phyloP scores from a whole-genome alignment of 2,888 invertebrate genomes.

The Acholoe squamosa region DNA sequence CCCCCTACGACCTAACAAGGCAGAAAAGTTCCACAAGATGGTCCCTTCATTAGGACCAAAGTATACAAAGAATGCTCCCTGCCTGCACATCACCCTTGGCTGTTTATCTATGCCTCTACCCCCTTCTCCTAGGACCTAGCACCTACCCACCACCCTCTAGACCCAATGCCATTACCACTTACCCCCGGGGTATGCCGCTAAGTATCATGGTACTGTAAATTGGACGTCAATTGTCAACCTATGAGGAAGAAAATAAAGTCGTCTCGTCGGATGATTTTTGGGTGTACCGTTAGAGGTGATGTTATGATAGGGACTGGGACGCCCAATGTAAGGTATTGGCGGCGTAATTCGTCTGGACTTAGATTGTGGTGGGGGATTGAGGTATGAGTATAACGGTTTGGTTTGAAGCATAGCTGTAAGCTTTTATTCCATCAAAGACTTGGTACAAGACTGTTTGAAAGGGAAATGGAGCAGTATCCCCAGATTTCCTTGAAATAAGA shows the following conservation, averaged over 20 bases:
- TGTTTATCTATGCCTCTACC: neutral
- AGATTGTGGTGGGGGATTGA: no score
- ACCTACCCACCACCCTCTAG: neutral
- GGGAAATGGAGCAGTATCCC: no score
- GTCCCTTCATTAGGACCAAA: neutral
- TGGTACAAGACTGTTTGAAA: no score
- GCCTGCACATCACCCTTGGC: neutral
- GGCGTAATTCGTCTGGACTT: no score
- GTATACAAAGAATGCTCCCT: neutral
- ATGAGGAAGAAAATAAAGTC: neutral
- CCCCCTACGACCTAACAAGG: constrained; percentile 2
- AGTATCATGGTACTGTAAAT: neutral
- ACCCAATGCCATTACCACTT: neutral
- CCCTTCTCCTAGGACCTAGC: neutral
- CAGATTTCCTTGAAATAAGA: no score
- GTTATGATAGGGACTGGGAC: neutral
- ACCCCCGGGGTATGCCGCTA: neutral
- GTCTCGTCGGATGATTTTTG: neutral
- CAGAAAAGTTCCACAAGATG: constrained; percentile 19
- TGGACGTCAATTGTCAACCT: neutral
- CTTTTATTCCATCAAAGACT: no score
- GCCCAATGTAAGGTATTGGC: neutral
- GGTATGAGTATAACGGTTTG: no score
- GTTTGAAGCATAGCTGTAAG: no score
- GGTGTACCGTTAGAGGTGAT: neutral